Evolutionary conservation across 2,888 invertebrate genomes (phyloP), one percentile per base, ranked within the genome.

Genomic region (Noctua fimbriata): DNA sequence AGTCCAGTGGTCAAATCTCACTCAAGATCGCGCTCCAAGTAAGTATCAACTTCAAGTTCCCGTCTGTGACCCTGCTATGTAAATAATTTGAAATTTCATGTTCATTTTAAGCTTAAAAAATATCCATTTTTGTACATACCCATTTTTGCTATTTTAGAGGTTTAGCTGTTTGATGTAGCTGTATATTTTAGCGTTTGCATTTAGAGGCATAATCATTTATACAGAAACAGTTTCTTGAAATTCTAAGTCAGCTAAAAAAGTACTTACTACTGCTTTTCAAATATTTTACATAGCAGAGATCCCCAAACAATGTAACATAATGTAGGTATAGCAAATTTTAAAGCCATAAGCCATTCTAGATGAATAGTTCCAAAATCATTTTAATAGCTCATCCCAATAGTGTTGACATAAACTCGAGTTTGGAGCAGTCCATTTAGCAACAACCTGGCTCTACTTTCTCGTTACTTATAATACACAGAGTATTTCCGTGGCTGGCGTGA

Each of bases 1-100:
- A 98, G 98, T 73, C 98, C 98, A 69, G 98, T 97, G 32, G 97
- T 98, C 77, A 98, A 98, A 93, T 98, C 98, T 58, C 97, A 98
- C 81, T 98, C 98, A 65, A 97, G 98, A 79, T 98, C 98, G 60
- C 97, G 98, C 84, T 98, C 98, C 88, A 98, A 98, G 98, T 98
- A 94, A 97, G 98, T 97, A 89, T 78, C 18, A 16, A 69, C 9
- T 24, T n/a, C 28, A 65, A 73, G 66, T 32, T 14, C 32, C 7
- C 28, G 44, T 14, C 58, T 49, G 58, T 63, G 78, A 79, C 69
- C 67, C 80, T 87, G 83, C 79, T 89, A 73, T 87, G 85, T 89
- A 86, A 88, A 65, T 75, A 80, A 87, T 84, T 79, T 79, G 76
- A 55, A 65, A 44, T 0, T 55, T 52, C 49, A 72, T 65, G 16